Evolutionary conservation across 2,888 invertebrate species (phyloP).

Genomic region (Leptarthrus brevirostris): DNA sequence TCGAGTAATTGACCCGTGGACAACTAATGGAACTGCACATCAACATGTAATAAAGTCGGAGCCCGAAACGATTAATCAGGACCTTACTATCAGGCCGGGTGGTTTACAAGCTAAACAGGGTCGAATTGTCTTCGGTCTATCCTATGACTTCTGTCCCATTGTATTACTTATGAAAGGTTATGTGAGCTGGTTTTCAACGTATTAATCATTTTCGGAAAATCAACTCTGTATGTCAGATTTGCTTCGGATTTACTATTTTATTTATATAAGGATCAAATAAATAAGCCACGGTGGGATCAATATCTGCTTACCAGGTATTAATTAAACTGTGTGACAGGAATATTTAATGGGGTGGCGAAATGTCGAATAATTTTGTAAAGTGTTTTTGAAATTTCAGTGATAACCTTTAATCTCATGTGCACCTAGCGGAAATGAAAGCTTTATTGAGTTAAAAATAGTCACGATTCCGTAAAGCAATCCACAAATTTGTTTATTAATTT

Average conservation of each 20-base stretch:
- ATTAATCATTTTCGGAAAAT: slow-evolving; percentile 36
- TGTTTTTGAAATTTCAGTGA: no score
- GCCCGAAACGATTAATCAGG: slow-evolving; percentile 22
- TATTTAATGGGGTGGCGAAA: no score
- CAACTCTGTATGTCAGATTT: slow-evolving; percentile 22
- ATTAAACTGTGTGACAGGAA: no score
- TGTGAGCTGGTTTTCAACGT: neutral
- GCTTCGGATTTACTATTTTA: neutral
- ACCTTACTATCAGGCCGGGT: neutral
- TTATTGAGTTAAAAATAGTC: no score
- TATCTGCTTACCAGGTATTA: no score
- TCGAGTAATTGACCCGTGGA: slow-evolving; percentile 10
- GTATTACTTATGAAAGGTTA: slow-evolving; percentile 29
- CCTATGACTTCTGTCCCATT: slow-evolving; percentile 5
- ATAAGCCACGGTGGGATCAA: no score
- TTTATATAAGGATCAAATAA: no score
- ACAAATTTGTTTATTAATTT: no score
- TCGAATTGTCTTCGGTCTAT: neutral
- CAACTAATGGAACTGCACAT: slow-evolving; percentile 19
- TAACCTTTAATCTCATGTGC: no score
- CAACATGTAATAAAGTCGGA: slow-evolving; percentile 19
- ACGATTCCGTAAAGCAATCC: no score
- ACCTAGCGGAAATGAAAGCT: no score
- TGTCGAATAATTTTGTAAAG: no score
- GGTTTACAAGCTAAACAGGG: slow-evolving; percentile 5